Evolutionary conservation across 2,888 invertebrate genomes (phyloP).

Genomic region (Vandiemenella viatica): DNA sequence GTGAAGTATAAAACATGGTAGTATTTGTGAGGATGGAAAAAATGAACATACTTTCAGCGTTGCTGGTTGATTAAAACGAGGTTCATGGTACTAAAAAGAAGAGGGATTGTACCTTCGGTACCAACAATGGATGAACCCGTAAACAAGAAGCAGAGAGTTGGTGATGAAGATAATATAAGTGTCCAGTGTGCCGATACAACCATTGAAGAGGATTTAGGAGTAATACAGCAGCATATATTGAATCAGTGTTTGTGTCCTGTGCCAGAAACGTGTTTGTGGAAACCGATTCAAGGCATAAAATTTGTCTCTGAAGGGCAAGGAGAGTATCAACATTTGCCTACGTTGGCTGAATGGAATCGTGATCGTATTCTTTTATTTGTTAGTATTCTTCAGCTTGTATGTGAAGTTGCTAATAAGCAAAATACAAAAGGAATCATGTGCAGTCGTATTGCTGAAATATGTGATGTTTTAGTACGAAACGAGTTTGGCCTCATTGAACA

Average conservation of each 20-base stretch:
- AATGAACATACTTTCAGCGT: too few relatives aligned
- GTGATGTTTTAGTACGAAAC: slow-evolving; percentile 63
- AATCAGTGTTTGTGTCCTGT: slow-evolving; percentile 66
- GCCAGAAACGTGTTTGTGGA: slow-evolving; percentile 50
- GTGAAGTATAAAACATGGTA: too few relatives aligned
- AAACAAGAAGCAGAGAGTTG: slow-evolving; percentile 66
- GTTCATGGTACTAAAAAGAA: slow-evolving; percentile 47
- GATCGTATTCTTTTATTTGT: slow-evolving; percentile 59
- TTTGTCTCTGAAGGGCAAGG: slow-evolving; percentile 12
- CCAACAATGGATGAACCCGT: slow-evolving; percentile 67
- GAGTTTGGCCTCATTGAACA: slow-evolving; percentile 73
- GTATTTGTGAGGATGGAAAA: too few relatives aligned
- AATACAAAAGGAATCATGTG: slow-evolving; percentile 70
- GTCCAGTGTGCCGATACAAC: slow-evolving; percentile 18
- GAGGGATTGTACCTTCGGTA: slow-evolving; percentile 36
- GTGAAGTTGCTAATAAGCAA: slow-evolving; percentile 72
- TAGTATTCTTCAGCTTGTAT: slow-evolving; percentile 67
- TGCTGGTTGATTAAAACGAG: too few relatives aligned
- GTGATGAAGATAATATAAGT: slow-evolving; percentile 35
- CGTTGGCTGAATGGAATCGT: slow-evolving; percentile 43
- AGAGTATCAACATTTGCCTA: slow-evolving; percentile 22
- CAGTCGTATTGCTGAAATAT: slow-evolving; percentile 61
- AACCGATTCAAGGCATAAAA: slow-evolving; percentile 51
- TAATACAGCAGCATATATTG: slow-evolving; percentile 49
- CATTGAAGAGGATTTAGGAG: slow-evolving; percentile 35